Evolutionary conservation across 2,888 invertebrate species (phyloP).

Genomic region (Neria commutata): DNA sequence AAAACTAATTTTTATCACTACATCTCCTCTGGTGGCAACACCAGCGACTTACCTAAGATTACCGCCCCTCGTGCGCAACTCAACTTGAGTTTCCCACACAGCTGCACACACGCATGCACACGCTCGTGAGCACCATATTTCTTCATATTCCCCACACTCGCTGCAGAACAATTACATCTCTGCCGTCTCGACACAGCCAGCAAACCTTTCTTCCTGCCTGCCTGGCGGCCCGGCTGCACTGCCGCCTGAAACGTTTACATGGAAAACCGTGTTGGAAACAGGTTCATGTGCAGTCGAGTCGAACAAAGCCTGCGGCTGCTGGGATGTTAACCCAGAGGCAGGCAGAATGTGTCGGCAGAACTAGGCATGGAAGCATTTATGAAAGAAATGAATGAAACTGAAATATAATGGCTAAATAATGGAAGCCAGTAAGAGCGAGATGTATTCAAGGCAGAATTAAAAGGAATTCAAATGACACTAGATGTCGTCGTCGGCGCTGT

Average conservation of each 20-base stretch:
- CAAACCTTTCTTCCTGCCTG: neutral
- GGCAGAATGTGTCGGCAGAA: slow-evolving; percentile 14
- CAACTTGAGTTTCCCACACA: too few species aligned
- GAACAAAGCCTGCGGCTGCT: neutral
- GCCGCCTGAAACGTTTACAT: neutral
- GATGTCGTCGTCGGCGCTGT: too few species aligned
- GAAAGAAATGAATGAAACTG: slow-evolving; percentile 29
- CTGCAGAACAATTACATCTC: neutral
- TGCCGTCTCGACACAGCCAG: too few species aligned
- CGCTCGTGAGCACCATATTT: too few species aligned
- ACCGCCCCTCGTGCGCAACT: too few species aligned
- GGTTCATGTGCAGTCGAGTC: neutral
- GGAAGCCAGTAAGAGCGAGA: neutral
- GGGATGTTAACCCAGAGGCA: neutral
- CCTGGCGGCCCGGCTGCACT: neutral
- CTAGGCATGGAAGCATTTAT: slow-evolving; percentile 52
- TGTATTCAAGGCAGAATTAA: slow-evolving; percentile 6
- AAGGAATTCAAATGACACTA: slow-evolving; percentile 14
- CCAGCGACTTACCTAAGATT: too few species aligned
- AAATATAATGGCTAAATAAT: slow-evolving; percentile 23
- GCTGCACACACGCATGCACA: too few species aligned
- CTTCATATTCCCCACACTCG: too few species aligned
- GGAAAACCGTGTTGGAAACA: slow-evolving; percentile 2
- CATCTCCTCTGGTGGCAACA: too few species aligned
- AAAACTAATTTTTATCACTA: too few species aligned